A percentile compares a stretch with the other conserved stretches of the same genome.
Conservation (phyloP, 2,797 vertebrate species). For the Sparus aurata region DNA sequence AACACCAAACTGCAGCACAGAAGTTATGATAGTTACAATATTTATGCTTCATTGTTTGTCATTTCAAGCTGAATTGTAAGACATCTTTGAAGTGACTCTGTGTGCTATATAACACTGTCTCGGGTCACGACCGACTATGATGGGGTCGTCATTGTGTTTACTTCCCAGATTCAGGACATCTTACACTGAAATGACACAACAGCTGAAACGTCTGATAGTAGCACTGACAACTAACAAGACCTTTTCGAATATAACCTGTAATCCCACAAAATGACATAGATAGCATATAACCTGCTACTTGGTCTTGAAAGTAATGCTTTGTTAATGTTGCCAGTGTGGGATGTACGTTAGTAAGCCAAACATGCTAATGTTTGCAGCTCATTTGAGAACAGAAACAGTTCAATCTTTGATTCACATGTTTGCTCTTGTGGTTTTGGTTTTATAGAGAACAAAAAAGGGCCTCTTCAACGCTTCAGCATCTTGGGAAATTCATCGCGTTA, state of each 20-base stretch:
- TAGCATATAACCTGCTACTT: background rate
- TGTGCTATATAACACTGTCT: too few species aligned
- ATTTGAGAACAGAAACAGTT: background rate
- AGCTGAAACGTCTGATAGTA: background rate
- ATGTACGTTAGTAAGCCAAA: background rate
- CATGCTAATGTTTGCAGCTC: background rate
- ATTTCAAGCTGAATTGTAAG: background rate
- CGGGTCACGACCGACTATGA: background rate
- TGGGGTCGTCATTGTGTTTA: background rate
- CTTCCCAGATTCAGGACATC: background rate
- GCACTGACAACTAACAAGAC: background rate
- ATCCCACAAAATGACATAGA: background rate
- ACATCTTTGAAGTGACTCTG: background rate
- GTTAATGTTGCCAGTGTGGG: background rate
- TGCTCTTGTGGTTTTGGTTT: background rate
- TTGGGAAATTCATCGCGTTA: background rate
- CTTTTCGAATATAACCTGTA: background rate
- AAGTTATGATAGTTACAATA: background rate
- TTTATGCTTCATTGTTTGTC: background rate
- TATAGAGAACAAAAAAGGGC: background rate
- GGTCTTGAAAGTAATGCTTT: background rate
- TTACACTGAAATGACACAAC: background rate
- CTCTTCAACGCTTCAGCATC: background rate
- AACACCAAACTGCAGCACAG: background rate
- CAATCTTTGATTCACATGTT: background rate